Evolutionary conservation across 2,113 vertebrate species (phyloP).

Genomic region (Chaetops frenatus): DNA sequence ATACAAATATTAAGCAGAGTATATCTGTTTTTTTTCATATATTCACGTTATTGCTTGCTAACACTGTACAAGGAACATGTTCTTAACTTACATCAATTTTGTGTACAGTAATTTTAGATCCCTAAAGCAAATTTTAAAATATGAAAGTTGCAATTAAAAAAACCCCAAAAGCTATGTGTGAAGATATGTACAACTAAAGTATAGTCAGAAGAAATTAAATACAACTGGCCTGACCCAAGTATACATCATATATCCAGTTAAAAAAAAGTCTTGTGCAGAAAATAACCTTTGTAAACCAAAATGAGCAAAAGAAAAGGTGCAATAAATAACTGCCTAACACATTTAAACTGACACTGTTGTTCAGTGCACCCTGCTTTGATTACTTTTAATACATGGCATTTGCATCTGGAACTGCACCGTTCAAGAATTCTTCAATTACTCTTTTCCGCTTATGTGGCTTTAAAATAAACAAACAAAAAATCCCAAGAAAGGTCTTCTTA

Average conservation of each 20-base stretch:
- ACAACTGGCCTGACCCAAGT: conserved; percentile 53
- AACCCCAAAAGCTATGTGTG: neutral
- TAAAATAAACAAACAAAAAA: neutral
- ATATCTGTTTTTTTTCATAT: conserved; percentile 64
- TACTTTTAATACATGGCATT: neutral
- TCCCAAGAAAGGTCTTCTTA: neutral
- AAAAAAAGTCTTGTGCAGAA: conserved; percentile 37
- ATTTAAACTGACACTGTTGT: conserved; percentile 3
- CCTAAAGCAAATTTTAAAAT: conserved; percentile 48
- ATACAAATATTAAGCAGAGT: conserved; percentile 75
- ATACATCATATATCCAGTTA: conserved; percentile 20
- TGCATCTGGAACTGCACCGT: neutral
- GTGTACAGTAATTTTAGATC: conserved; percentile 48
- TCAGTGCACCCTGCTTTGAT: conserved; percentile 8
- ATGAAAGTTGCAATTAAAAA: conserved; percentile 29
- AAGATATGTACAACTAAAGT: conserved; percentile 50
- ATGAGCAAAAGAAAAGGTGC: conserved; percentile 8
- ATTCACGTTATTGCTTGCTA: conserved; percentile 82
- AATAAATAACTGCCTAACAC: conserved; percentile 17
- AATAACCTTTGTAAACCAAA: conserved; percentile 50
- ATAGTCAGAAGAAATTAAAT: neutral
- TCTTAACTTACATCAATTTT: conserved; percentile 59
- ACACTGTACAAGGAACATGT: conserved; percentile 63
- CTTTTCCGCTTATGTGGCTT: neutral
- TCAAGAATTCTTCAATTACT: neutral